phyloP scores from a whole-genome alignment of 2,888 invertebrate genomes.

The Lepas anatifera region DNA sequence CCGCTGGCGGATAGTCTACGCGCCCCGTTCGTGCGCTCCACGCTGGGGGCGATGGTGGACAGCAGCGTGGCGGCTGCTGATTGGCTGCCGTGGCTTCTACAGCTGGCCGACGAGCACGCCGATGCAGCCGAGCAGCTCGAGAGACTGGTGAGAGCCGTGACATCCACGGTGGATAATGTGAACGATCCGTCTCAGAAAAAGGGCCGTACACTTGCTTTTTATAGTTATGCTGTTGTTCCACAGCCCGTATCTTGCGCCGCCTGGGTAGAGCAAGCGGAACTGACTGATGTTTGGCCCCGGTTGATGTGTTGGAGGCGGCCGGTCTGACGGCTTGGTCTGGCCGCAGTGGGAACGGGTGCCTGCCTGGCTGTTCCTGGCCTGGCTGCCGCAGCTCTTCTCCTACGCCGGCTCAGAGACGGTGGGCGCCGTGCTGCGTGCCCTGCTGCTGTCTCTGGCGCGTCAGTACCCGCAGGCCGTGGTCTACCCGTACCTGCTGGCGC shows the following conservation, averaged over 20 bases:
- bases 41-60: slow-evolving; percentile 20
- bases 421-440: slow-evolving; percentile 19
- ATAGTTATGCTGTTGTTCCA: no score
- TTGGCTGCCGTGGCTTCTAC: slow-evolving; percentile 23
- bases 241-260: no score
- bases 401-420: slow-evolving; percentile 21
- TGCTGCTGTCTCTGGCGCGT: slow-evolving; percentile 20
- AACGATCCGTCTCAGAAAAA: no score
- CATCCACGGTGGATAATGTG: no score
- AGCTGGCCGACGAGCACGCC: slow-evolving; percentile 21
- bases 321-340: not conserved
- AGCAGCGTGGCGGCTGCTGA: slow-evolving; percentile 21
- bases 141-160: no score
- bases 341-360: slow-evolving; percentile 17
- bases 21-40: slow-evolving; percentile 10
- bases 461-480: slow-evolving; percentile 24
- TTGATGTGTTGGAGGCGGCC: no score
- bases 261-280: no score
- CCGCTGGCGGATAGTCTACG: not conserved
- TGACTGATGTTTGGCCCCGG: no score
- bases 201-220: no score
- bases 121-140: not conserved
- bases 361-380: slow-evolving; percentile 24
- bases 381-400: slow-evolving; percentile 24
- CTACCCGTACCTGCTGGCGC: slow-evolving; percentile 18